Evolutionary conservation across 2,888 invertebrate species (phyloP).

Genomic region (Latrodectus hesperus): DNA sequence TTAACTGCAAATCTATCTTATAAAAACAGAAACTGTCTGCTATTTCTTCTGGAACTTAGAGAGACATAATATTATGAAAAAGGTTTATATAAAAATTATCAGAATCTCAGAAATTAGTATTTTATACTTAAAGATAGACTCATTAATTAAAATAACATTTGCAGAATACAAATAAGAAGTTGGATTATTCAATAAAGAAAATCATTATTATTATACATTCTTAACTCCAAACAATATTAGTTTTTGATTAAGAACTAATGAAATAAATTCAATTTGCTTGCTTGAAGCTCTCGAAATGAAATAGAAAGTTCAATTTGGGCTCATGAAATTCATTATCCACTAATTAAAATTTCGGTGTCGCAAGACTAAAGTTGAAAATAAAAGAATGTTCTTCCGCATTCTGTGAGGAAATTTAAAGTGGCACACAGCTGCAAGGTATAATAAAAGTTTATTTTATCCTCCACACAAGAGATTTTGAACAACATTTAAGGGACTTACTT

Average conservation of each 20-base stretch:
- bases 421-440: slow-evolving; percentile 5
- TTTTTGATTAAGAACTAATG: not conserved
- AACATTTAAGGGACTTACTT: not conserved
- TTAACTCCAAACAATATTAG: not conserved
- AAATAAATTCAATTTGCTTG: not conserved
- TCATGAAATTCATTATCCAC: not conserved
- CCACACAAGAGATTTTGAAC: not conserved
- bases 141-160: too few species aligned
- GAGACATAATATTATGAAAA: too few species aligned
- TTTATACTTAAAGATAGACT: too few species aligned
- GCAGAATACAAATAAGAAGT: too few species aligned
- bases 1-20: too few species aligned
- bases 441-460: slow-evolving; percentile 11
- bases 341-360: not conserved
- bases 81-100: too few species aligned
- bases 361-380: not conserved
- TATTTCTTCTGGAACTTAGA: too few species aligned
- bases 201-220: too few species aligned
- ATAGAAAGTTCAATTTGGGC: not conserved
- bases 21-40: too few species aligned
- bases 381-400: not conserved
- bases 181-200: too few species aligned
- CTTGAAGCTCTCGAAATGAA: not conserved
- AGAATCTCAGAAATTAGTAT: too few species aligned
- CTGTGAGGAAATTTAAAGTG: not conserved